Base-by-base conservation (phyloP, 2,888 invertebrate genomes). In the Rhabditoides inermis region DNA sequence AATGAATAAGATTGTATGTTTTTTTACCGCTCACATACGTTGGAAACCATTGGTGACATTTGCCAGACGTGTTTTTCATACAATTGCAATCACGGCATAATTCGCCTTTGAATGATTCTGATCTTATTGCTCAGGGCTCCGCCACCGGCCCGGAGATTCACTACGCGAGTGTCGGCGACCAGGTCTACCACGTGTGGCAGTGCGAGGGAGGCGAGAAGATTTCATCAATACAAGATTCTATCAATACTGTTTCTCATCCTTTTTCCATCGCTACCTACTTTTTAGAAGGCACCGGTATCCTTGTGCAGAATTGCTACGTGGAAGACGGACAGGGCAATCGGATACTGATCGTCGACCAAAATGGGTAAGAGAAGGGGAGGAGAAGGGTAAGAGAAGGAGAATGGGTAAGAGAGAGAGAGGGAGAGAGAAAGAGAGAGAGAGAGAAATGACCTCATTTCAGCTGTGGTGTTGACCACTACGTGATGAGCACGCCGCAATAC, bases 301-400 rank as follows among this genome's bases (percentile, higher is more conserved):
- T 75, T n/a, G 73, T 75, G 12, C 75, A 75, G 49, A 75, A 75
- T 51, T 75, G 75, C 53, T 72, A 75, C 51, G 75, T 75, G 20
- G 75, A 75, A 40, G 75, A 69, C 45, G 68, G 67, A 3, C 69
- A 73, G 46, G 75, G 75, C 10, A 72, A 75, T 47, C 65, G 69
- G 37, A 75, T 75, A 18, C 55, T 75, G 27, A 75, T 75, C n/a
- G 66, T 75, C 55, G 75, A 75, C 51, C 72, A 75, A 40, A 69
- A 75, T 45, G 75, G 73, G 67, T 70, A 49, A 28, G n/a, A n/a
- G n/a, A n/a, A n/a, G n/a, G n/a, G n/a, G n/a, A n/a, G n/a, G n/a
- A n/a, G n/a, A n/a, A n/a, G n/a, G n/a, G n/a, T n/a, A n/a, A n/a
- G n/a, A n/a, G n/a, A n/a, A n/a, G n/a, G n/a, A n/a, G n/a, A n/a